A percentile compares a stretch with the other conserved stretches of the same genome.
Conservation (phyloP, 2,797 vertebrate species). For the Takifugu rubripes region DNA sequence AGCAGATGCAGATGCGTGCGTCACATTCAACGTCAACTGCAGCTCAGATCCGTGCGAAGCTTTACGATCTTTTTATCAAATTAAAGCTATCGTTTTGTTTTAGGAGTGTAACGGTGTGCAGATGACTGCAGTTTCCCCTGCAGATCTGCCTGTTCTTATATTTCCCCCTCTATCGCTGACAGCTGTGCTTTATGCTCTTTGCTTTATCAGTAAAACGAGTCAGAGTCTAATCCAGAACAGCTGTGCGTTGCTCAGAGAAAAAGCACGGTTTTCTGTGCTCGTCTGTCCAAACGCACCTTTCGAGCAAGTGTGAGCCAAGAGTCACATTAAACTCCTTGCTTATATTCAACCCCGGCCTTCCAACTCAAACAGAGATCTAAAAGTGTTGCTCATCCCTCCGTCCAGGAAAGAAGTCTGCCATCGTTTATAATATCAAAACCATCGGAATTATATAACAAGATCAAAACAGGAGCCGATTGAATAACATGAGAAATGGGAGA, state of each 20-base stretch:
- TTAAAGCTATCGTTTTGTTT: slow-evolving; percentile 27
- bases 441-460: slow-evolving; percentile 39
- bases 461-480: slow-evolving; percentile 15
- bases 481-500: slow-evolving; percentile 7
- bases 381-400: slow-evolving; percentile 7
- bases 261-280: neutral
- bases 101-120: slow-evolving; percentile 12
- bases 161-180: slow-evolving; percentile 5
- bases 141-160: slow-evolving; percentile 7
- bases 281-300: slow-evolving; percentile 14
- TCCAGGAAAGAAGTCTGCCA: slow-evolving; percentile 11
- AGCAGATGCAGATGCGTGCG: slow-evolving; percentile 1
- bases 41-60: neutral
- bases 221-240: slow-evolving; percentile 23
- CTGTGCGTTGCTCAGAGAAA: slow-evolving; percentile 6
- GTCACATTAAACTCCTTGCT: slow-evolving; percentile 46
- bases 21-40: no score
- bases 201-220: slow-evolving; percentile 30
- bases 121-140: slow-evolving; percentile 3
- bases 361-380: slow-evolving; percentile 23
- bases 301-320: slow-evolving; percentile 25
- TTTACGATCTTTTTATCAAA: slow-evolving; percentile 19
- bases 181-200: slow-evolving; percentile 6
- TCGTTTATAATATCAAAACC: slow-evolving; percentile 25
- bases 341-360: slow-evolving; percentile 12